Evolutionary conservation across 2,888 invertebrate genomes (phyloP).

Genomic region (Ectemnius lituratus): DNA sequence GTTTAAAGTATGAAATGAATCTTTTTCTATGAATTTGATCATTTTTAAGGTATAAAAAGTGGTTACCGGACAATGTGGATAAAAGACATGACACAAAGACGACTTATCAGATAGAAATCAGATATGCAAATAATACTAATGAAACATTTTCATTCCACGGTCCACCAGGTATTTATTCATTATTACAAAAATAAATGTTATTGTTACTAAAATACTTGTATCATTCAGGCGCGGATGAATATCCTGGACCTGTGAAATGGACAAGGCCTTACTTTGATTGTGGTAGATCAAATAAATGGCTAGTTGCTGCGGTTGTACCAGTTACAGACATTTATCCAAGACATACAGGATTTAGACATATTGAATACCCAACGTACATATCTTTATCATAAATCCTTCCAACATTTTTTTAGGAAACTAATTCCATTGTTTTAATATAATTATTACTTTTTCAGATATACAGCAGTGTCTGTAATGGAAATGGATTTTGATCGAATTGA

Average conservation of each 20-base stretch:
- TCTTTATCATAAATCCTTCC: conserved; percentile 5
- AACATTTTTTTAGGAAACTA: background rate
- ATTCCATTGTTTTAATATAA: background rate
- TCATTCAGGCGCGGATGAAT: conserved; percentile 87
- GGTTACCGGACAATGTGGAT: conserved; percentile 93
- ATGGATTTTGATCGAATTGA: conserved; percentile 98
- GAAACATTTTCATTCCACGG: conserved; percentile 98
- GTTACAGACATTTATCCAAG: conserved; percentile 97
- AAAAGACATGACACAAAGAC: conserved; percentile 94
- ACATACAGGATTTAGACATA: conserved; percentile 94
- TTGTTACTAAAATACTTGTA: too few species aligned
- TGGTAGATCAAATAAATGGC: conserved; percentile 96
- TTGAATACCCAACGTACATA: conserved; percentile 93
- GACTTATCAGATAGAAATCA: conserved; percentile 95
- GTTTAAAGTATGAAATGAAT: background rate
- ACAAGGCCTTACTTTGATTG: conserved; percentile 98
- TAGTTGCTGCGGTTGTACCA: conserved; percentile 95
- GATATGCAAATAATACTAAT: conserved; percentile 96
- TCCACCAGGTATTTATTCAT: conserved; percentile 82
- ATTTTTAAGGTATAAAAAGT: conserved; percentile 84
- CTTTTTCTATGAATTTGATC: background rate
- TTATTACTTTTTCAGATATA: conserved; percentile 82
- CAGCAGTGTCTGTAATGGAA: conserved; percentile 94
- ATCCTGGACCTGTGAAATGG: conserved; percentile 95
- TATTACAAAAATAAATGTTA: too few species aligned